Evolutionary conservation across 2,113 vertebrate genomes (phyloP).

Genomic region (Austrofundulus limnaeus): DNA sequence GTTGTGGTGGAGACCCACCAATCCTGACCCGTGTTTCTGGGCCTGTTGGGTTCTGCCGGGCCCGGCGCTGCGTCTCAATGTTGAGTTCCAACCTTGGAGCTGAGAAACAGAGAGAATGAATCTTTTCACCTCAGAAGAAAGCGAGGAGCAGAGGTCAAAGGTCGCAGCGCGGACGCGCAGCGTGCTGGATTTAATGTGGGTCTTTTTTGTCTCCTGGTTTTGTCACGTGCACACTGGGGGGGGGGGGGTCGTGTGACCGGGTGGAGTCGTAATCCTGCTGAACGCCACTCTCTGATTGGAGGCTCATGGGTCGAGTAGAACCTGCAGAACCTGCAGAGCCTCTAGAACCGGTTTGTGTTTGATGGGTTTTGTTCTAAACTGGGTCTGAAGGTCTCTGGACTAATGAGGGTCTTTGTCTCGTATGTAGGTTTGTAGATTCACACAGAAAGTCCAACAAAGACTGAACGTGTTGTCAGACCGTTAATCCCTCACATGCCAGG

Average conservation of each 20-base stretch:
- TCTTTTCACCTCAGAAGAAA: constrained; percentile 13
- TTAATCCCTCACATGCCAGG: constrained; percentile 4
- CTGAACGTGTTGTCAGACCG: constrained; percentile 3
- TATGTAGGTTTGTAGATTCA: constrained; percentile 34
- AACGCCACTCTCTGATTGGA: constrained; percentile 21
- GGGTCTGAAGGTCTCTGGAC: constrained; percentile 37
- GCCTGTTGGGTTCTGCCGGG: too few relatives aligned
- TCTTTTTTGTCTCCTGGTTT: constrained; percentile 25
- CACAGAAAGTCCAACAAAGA: constrained; percentile 1
- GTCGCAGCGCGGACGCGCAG: constrained; percentile 68
- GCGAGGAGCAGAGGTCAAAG: constrained; percentile 46
- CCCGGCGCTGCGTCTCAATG: too few relatives aligned
- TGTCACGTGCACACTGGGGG: constrained; percentile 22
- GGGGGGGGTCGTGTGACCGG: constrained; percentile 71
- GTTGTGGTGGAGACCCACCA: too few relatives aligned
- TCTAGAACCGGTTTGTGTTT: not conserved
- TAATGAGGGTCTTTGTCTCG: constrained; percentile 35
- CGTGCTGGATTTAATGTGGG: constrained; percentile 51
- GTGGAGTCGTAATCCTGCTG: constrained; percentile 68
- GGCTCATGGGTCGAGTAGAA: not conserved
- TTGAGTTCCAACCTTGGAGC: not conserved
- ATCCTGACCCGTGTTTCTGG: too few relatives aligned
- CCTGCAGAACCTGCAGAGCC: not conserved
- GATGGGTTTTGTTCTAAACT: constrained; percentile 24
- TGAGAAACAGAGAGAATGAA: not conserved